These are phyloP conservation scores for Eleginops maclovinus DNA, from an alignment of 2,113 vertebrate genomes.

Conservation along the genomic window DNA sequence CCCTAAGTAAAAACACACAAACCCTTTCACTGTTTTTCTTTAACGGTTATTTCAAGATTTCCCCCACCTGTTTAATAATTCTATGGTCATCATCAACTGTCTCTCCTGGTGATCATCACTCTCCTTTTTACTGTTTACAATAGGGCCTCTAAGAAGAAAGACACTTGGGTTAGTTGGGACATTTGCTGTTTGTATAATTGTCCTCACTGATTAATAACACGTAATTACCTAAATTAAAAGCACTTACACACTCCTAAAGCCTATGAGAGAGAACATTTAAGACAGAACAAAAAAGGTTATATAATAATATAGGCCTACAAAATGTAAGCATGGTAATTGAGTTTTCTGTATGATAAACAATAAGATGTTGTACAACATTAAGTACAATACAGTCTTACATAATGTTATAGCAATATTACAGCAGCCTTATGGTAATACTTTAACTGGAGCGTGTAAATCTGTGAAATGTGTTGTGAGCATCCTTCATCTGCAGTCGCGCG, in stretches of 20 bases:
- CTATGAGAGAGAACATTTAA: background rate
- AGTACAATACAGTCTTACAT: background rate
- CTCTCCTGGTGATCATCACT: no score
- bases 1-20: background rate
- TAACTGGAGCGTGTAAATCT: background rate
- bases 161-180: no score
- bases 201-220: background rate
- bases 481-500: constrained; percentile 3
- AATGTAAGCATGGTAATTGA: background rate
- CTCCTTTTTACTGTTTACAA: no score
- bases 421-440: background rate
- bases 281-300: background rate
- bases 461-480: background rate
- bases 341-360: background rate
- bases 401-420: background rate
- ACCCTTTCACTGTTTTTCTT: background rate
- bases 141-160: no score
- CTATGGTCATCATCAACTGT: no score
- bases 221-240: background rate
- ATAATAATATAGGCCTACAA: background rate
- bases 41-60: background rate
- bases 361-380: no score
- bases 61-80: no score
- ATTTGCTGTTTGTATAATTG: background rate
- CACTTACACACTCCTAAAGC: background rate